phyloP scores from a whole-genome alignment of 2,888 invertebrate genomes.

The Argynnis bischoffii region DNA sequence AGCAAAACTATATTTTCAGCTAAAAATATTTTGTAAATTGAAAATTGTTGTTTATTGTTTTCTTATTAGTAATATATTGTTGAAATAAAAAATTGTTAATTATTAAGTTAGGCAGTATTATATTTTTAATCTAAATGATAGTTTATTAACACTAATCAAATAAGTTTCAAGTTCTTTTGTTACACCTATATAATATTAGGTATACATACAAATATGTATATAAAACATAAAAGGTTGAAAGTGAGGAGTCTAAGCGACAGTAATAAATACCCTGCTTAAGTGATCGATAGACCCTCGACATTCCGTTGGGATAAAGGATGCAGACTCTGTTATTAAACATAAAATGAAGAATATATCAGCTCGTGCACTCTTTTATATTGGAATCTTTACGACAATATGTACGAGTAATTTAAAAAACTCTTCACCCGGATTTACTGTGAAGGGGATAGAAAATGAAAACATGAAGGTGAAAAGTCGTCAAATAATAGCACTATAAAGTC shows the following conservation, averaged over 20 bases:
- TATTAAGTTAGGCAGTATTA: too few relatives aligned
- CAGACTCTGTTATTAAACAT: conserved; percentile 17
- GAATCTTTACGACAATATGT: conserved; percentile 17
- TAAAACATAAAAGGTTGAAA: not conserved
- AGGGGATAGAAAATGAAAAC: conserved; percentile 13
- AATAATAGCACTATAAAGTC: conserved; percentile 7
- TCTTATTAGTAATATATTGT: too few relatives aligned
- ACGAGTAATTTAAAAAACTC: conserved; percentile 11
- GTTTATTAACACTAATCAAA: too few relatives aligned
- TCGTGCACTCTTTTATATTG: conserved; percentile 22
- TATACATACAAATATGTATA: too few relatives aligned
- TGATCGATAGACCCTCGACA: conserved; percentile 28
- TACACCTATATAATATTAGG: too few relatives aligned
- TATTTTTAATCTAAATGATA: too few relatives aligned
- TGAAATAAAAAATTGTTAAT: too few relatives aligned
- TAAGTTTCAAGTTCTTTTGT: too few relatives aligned
- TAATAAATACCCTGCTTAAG: conserved; percentile 26
- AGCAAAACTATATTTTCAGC: too few relatives aligned
- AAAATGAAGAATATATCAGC: conserved; percentile 17
- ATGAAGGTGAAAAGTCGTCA: conserved; percentile 1
- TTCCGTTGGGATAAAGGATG: conserved; percentile 16
- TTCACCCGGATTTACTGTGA: conserved; percentile 10
- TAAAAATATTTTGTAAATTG: too few relatives aligned
- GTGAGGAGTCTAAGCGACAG: conserved; percentile 18
- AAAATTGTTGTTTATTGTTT: too few relatives aligned